Evolutionary conservation across 1,140 invertebrate species (phyloP), one percentile per base, ranked within the genome.

Genomic region (Neodiprion virginianus): DNA sequence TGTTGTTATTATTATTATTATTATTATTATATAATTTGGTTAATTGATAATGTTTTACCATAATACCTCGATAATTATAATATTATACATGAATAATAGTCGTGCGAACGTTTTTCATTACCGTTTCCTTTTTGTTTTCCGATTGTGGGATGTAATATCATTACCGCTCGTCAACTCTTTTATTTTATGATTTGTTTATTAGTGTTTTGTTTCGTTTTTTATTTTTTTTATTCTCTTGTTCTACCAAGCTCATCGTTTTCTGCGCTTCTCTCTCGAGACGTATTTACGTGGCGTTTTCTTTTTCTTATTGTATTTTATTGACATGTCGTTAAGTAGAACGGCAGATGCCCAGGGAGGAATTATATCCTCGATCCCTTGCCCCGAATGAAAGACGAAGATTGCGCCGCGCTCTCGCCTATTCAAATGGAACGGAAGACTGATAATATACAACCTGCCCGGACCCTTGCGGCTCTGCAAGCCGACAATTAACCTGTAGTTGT

Each of bases 81-180:
- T 40, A 40, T 40, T 40, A 40, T 5, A 40, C 1, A 40, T 40
- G 28, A 40, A 40, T 40, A 12, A 14, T 65, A 67, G 14, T 66
- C 50, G 21, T 66, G 8, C 48, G 12, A 17, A 17, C 17, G 1
- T 73, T 73, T 72, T 72, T 72, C 65, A 53, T 11, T 72, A 21
- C 40, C 8, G 21, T 68, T 65, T 53, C 48, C 48, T 65, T 71
- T 73, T 67, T 73, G n/a, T 48, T 67, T 49, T 72, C 69, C 66
- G 71, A 69, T 21, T 21, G 17, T 75, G 74, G 68, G 72, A 75
- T 75, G 70, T 71, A 69, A 75, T 65, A 75, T 50, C 69, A 14
- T 66, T 49, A 65, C 17, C 61, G 47, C 65, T 70, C 23, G 67
- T 28, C 48, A 65, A 48, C 67, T 48, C 12, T 40, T 71, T 72